Percentiles rank a stretch among this genome's conserved stretches.
phyloP scores from a whole-genome alignment of 2,113 vertebrate species.

The Lepus timidus region DNA sequence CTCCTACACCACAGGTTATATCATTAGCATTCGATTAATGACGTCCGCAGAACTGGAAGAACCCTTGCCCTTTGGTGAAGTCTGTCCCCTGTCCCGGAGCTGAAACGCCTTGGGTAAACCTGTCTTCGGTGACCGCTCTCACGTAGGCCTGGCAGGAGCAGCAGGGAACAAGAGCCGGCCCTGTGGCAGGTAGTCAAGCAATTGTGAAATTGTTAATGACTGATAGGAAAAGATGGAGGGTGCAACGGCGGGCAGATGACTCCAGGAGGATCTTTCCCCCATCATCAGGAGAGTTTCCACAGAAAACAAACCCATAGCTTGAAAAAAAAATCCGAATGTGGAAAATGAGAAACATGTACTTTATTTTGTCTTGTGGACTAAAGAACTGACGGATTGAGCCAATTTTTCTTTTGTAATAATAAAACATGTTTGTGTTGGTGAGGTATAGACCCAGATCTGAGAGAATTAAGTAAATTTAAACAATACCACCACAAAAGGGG shows the following conservation, averaged over 20 bases:
- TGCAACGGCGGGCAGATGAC: background rate
- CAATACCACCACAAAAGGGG: background rate
- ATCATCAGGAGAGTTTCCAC: background rate
- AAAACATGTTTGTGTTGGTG: background rate
- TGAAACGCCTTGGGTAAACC: slow-evolving; percentile 58
- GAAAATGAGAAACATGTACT: background rate
- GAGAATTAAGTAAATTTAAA: slow-evolving; percentile 19
- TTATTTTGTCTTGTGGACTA: background rate
- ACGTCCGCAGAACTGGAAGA: slow-evolving; percentile 45
- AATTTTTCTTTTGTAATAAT: background rate
- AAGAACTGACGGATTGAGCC: background rate
- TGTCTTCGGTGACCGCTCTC: slow-evolving; percentile 35
- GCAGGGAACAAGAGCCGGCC: slow-evolving; percentile 52
- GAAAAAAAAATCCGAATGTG: background rate
- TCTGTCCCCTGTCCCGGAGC: slow-evolving; percentile 6
- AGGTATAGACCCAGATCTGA: background rate
- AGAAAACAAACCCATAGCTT: background rate
- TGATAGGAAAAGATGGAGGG: slow-evolving; percentile 53
- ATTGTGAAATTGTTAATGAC: slow-evolving; percentile 72
- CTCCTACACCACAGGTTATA: slow-evolving; percentile 58
- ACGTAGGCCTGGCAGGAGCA: slow-evolving; percentile 67
- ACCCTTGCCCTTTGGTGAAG: slow-evolving; percentile 65
- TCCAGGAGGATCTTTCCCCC: background rate
- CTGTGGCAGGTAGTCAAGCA: slow-evolving; percentile 65
- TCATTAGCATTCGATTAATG: slow-evolving; percentile 43